Base-by-base conservation (phyloP, 64 coral and sea anemone species). In the Montipora capricornis region DNA sequence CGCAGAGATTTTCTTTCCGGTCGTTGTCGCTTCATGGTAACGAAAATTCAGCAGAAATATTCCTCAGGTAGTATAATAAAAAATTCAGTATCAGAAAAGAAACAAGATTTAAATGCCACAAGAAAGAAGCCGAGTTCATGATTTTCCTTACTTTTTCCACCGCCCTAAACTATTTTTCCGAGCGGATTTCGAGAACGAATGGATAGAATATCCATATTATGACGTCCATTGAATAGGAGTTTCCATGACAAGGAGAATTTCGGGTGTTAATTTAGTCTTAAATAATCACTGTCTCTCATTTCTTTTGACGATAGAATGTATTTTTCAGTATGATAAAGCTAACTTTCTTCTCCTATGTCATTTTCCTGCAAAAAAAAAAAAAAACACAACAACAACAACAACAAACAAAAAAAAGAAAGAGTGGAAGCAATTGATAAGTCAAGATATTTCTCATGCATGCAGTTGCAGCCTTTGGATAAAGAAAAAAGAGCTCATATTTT, bases 1-100 rank as follows among this genome's bases (percentile, higher is more conserved):
- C 71, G 17, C 49, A 44, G 47, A 70, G 66, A 86, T 86, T 86
- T 73, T 86, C 44, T 22, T 86, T 71, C 46, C 82, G 66, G 22
- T 20, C 17, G 49, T 49, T 50, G 4, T n/a, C 45, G 64, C 82
- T 64, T 70, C 82, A 70, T 53, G 66, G 82, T 86, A 71, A 86
- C 82, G 66, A 71, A 71, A 8, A 73, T 6, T 12, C 6, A 70
- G 16, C 44, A 22, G 61, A 86, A 86, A 86, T 86, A 86, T 86
- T 86, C 67, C 62, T 10, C 45, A 16, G 3, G 44, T 19, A 71
- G 47, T 49, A 13, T 86, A 86, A 47, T 50, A 0, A 78, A 50
- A 44, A 71, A 37, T 29, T 29, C 53, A 57, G 16, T 19, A 45
- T 78, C 46, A 19, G 46, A 68, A 86, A 50, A 20, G 44, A 86